Conservation (phyloP, 37 sponge, comb jelly and placozoan genomes). For the Ianthella basta region DNA sequence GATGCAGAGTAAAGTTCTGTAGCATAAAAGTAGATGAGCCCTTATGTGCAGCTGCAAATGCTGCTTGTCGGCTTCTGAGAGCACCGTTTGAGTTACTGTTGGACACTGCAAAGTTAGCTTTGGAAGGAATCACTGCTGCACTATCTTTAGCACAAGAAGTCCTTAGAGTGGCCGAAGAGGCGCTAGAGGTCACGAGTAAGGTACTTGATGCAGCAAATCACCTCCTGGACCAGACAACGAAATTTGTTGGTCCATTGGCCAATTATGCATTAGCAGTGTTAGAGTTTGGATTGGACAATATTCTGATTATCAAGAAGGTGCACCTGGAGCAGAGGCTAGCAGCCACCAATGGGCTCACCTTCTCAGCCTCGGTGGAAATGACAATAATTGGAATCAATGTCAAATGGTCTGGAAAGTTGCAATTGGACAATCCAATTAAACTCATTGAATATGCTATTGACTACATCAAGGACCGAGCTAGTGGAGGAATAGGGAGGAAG, state of each 20-base stretch:
- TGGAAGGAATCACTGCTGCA: background rate
- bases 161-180: background rate
- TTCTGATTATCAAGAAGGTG: background rate
- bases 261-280: background rate
- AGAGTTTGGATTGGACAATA: background rate
- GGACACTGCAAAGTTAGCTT: background rate
- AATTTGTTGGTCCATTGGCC: background rate
- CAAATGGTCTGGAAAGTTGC: background rate
- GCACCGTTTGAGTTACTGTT: background rate
- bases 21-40: background rate
- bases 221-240: background rate
- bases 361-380: background rate
- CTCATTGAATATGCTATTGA: slow-evolving; percentile 3
- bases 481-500: background rate
- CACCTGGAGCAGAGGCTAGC: background rate
- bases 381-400: background rate
- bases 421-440: background rate
- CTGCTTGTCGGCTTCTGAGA: background rate
- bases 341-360: background rate
- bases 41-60: background rate
- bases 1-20: slow-evolving; percentile 1
- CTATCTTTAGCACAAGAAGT: background rate
- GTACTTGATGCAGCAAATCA: background rate
- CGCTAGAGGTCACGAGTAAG: background rate
- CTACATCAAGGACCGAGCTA: background rate